These are phyloP conservation scores for Hycleus phaleratus DNA, from an alignment of 1,140 invertebrate genomes.

Conservation along the genomic window DNA sequence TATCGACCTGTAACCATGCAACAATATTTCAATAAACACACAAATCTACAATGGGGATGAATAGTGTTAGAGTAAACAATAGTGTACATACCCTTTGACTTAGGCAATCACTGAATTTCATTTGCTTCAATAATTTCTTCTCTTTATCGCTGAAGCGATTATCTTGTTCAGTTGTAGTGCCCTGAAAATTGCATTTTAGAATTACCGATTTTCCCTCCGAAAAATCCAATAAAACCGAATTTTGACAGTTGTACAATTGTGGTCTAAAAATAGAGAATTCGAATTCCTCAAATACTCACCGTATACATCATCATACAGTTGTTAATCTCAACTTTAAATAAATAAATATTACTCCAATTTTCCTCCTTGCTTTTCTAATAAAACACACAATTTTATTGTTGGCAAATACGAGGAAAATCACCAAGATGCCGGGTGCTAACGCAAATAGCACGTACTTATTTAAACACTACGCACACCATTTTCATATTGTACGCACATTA, in stretches of 20 bases:
- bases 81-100: constrained; percentile 66
- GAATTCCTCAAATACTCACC: constrained; percentile 33
- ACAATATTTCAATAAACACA: background rate
- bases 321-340: background rate
- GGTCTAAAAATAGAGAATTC: too few relatives aligned
- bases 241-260: background rate
- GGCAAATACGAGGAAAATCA: too few relatives aligned
- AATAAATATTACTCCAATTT: background rate
- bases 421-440: too few relatives aligned
- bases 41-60: constrained; percentile 12
- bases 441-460: constrained; percentile 5
- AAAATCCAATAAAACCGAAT: background rate
- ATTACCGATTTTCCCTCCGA: background rate
- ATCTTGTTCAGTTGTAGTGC: constrained; percentile 96
- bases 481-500: constrained; percentile 9
- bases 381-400: background rate
- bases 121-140: constrained; percentile 96
- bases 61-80: too few relatives aligned
- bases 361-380: background rate
- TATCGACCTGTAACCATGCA: constrained; percentile 75
- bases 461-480: background rate
- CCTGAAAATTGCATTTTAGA: constrained; percentile 51
- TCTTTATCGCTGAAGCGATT: constrained; percentile 98
- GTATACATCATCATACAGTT: constrained; percentile 46
- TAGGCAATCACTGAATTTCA: constrained; percentile 93